Conservation (phyloP, 2,113 vertebrate genomes). For the Xenus cinereus region DNA sequence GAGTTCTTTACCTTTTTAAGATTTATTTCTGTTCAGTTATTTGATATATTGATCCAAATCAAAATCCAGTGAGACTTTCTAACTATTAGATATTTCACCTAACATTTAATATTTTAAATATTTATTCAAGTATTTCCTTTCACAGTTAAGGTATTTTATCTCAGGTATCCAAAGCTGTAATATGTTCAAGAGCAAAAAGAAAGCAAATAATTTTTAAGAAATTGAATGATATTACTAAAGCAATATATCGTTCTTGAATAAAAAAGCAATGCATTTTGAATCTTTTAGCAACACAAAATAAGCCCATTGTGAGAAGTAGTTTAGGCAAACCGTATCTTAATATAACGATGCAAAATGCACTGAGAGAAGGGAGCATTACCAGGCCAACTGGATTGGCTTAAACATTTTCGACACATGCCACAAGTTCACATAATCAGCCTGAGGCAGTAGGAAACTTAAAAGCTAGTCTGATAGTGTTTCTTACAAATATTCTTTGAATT, state of each 20-base stretch:
- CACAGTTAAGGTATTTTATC: background rate
- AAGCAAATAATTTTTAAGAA: background rate
- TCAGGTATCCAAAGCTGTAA: background rate
- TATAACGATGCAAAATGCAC: background rate
- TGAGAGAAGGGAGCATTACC: slow-evolving; percentile 21
- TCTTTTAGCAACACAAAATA: background rate
- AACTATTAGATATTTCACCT: background rate
- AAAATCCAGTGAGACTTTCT: background rate
- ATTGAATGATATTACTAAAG: background rate
- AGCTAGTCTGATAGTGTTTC: slow-evolving; percentile 71
- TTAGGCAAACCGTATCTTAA: slow-evolving; percentile 24
- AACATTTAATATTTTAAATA: background rate
- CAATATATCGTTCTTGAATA: background rate
- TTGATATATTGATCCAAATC: background rate
- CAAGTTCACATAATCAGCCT: slow-evolving; percentile 77
- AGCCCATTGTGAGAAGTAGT: background rate
- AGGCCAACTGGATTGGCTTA: slow-evolving; percentile 66
- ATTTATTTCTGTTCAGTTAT: background rate
- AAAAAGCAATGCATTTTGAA: background rate
- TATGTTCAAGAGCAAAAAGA: background rate
- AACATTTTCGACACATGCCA: slow-evolving; percentile 71
- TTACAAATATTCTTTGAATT: slow-evolving; percentile 84
- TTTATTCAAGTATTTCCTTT: background rate
- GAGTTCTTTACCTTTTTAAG: background rate
- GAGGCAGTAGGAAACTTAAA: slow-evolving; percentile 78